phyloP scores from a whole-genome alignment of 2,797 vertebrate genomes.

The Mus minutoides region DNA sequence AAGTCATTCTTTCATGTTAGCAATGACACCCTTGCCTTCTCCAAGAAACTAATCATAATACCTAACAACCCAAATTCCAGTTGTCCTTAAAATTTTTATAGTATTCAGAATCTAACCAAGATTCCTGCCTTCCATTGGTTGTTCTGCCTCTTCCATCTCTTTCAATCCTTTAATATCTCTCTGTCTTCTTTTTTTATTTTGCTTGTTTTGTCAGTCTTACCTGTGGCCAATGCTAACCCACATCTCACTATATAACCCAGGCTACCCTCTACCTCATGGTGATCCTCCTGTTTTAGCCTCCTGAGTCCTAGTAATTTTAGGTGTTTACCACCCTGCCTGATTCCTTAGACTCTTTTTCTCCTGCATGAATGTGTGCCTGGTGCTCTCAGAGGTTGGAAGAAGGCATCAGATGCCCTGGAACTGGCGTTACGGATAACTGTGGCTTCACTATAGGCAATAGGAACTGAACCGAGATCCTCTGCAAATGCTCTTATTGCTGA shows the following conservation, averaged over 20 bases:
- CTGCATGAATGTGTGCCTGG: not conserved
- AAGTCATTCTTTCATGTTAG: conserved; percentile 24
- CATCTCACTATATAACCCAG: not conserved
- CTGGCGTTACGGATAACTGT: not conserved
- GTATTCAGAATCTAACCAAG: not conserved
- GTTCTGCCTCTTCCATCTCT: conserved; percentile 3
- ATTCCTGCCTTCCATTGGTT: not conserved
- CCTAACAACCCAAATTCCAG: not conserved
- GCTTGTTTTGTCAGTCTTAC: not conserved
- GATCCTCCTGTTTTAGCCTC: not conserved
- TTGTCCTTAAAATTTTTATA: conserved; percentile 20
- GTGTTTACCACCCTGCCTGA: not conserved
- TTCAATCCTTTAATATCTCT: not conserved
- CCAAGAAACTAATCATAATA: conserved; percentile 30
- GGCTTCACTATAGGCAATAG: not conserved
- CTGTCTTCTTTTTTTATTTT: not conserved
- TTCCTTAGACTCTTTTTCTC: not conserved
- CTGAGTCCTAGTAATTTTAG: not conserved
- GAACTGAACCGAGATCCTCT: not conserved
- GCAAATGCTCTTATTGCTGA: not conserved
- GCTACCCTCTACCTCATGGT: not conserved
- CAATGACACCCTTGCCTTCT: not conserved
- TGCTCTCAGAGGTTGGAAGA: not conserved
- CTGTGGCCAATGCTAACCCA: not conserved
- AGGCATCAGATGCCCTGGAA: not conserved